phyloP scores from a whole-genome alignment of 2,113 vertebrate species.

The Callithrix jacchus region DNA sequence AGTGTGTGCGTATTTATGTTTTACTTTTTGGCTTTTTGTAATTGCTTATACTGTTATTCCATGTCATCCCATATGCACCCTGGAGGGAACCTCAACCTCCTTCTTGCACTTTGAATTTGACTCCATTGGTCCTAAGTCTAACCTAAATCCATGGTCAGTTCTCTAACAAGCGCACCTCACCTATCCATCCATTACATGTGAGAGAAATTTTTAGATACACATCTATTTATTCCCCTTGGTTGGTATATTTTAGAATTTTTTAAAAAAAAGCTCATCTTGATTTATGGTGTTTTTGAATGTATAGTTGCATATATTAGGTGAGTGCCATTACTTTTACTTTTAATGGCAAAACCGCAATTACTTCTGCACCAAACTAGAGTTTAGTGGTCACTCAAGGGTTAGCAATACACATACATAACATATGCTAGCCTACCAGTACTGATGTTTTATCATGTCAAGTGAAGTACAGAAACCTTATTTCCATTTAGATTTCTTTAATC shows the following conservation, averaged over 20 bases:
- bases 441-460: background rate
- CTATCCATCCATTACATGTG: background rate
- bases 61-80: background rate
- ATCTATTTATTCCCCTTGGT: background rate
- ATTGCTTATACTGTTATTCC: background rate
- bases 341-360: too few species aligned
- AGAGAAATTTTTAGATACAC: background rate
- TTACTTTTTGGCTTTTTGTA: background rate
- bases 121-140: background rate
- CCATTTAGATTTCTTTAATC: background rate
- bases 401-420: background rate
- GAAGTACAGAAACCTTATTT: background rate
- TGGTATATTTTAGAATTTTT: background rate
- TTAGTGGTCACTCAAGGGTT: background rate
- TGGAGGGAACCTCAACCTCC: background rate
- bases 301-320: background rate
- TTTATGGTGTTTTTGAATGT: background rate
- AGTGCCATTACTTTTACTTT: too few species aligned
- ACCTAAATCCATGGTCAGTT: background rate
- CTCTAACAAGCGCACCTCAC: background rate
- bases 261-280: background rate
- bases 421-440: background rate
- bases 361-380: too few species aligned
- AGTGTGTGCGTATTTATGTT: background rate
- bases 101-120: background rate